Base-by-base conservation (phyloP, 2,888 invertebrate genomes). In the Drosophila paramelanica region DNA sequence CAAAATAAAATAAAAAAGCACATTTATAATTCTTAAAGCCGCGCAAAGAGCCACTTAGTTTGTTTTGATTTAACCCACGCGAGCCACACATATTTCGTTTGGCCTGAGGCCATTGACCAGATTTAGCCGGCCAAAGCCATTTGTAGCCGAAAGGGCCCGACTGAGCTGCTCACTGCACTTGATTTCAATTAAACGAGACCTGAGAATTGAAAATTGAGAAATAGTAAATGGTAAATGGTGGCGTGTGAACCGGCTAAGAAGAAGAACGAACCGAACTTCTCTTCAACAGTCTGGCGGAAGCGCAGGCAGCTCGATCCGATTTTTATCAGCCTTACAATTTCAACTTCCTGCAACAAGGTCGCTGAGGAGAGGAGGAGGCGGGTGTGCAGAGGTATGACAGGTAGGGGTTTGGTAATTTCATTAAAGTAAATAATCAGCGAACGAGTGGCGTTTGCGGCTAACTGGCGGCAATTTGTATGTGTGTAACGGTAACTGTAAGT, bases 51-150 rank as follows among this genome's bases (percentile, higher is more conserved):
- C 69, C 82, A 85, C 88, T 88, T 88, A 85, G 82, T 82, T 83
- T 67, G 78, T 69, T 86, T 76, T 88, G 87, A 88, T 83, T 75
- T 72, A 74, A 72, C 88, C 85, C 88, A 85, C 85, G 85, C 85
- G 68, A 73, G 67, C 70, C 42, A 38, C 11, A 36, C 33, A 43
- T 38, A 43, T 38, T 57, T 49, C 5, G 33, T 49, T 51, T 50
- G 58, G 43, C 64, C 64, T 66, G 80, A 82, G 81, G 81, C 88
- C 81, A 82, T 79, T 88, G 81, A 82, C 88, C 81, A 85, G 59
- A 61, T 72, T 73, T 60, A 55, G 62, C 60, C 56, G 51, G 51
- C 31, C 62, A 61, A 33, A 61, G 46, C 39, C 60, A 53, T 45
- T 60, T 55, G 41, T 14, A 38, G 20, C 51, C 56, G 45, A 67